Evolutionary conservation across 2,113 vertebrate genomes (phyloP).

Genomic region (Tapirus terrestris): DNA sequence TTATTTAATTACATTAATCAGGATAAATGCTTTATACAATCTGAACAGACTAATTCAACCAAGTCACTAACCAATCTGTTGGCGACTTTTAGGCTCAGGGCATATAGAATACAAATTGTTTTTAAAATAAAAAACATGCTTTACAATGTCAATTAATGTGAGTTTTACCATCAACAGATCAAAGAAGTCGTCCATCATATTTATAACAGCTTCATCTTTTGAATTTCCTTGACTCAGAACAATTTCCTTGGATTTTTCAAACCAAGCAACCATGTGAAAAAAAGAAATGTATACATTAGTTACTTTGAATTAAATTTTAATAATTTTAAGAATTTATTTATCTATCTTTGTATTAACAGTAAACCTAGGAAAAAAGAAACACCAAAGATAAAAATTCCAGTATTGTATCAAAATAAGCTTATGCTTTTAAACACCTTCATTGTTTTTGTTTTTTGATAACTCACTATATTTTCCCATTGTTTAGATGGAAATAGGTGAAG

Average conservation of each 20-base stretch:
- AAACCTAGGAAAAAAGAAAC: constrained; percentile 23
- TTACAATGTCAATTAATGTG: constrained; percentile 39
- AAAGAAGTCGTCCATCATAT: constrained; percentile 93
- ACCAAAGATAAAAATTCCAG: constrained; percentile 29
- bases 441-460: background rate
- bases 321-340: constrained; percentile 25
- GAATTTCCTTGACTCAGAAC: constrained; percentile 86
- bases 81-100: background rate
- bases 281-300: constrained; percentile 63
- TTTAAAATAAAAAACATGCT: constrained; percentile 30
- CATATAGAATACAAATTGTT: background rate
- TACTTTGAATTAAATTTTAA: constrained; percentile 51
- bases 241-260: constrained; percentile 92
- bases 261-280: constrained; percentile 95
- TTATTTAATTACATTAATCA: constrained; percentile 31
- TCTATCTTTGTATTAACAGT: background rate
- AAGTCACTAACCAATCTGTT: background rate
- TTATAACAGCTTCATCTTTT: constrained; percentile 87
- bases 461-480: background rate
- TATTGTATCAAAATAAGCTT: constrained; percentile 13
- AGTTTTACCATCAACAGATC: constrained; percentile 90
- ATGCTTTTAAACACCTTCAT: background rate
- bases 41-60: background rate
- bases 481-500: background rate
- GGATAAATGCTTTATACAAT: background rate